phyloP scores from a whole-genome alignment of 2,888 invertebrate genomes.

The Pachymerium ferrugineum region DNA sequence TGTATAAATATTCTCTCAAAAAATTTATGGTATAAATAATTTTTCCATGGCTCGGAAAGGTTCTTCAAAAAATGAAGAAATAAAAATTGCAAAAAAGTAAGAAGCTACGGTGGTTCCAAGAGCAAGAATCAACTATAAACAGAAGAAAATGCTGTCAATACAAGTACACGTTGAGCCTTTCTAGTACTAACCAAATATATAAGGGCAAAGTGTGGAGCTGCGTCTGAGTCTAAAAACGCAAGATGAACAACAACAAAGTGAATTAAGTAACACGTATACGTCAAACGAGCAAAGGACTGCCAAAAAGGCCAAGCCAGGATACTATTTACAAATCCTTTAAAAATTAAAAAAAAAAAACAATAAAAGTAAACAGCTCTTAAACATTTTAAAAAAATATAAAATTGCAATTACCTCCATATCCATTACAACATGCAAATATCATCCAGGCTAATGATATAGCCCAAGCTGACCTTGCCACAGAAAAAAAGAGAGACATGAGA shows the following conservation, averaged over 20 bases:
- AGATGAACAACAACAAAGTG: neutral
- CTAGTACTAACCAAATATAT: neutral
- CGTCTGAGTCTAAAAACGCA: neutral
- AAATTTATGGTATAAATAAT: too few relatives aligned
- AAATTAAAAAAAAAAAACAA: neutral
- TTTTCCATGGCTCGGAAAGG: too few relatives aligned
- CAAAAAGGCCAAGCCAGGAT: neutral
- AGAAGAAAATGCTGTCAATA: too few relatives aligned
- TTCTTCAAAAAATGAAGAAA: too few relatives aligned
- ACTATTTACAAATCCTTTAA: neutral
- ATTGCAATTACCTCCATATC: constrained; percentile 48
- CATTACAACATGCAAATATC: constrained; percentile 52
- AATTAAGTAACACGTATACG: neutral
- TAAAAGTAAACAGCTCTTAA: neutral
- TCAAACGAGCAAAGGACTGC: neutral
- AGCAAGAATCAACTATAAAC: too few relatives aligned
- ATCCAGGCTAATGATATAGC: constrained; percentile 52
- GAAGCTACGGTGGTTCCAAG: too few relatives aligned
- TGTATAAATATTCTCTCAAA: too few relatives aligned
- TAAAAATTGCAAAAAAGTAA: too few relatives aligned
- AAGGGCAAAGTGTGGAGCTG: neutral
- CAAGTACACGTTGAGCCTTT: too few relatives aligned
- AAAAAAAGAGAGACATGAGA: constrained; percentile 44
- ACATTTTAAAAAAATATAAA: neutral
- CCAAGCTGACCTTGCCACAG: constrained; percentile 51